Conservation (phyloP, 2,797 vertebrate genomes). For the Sebastes nivosus region DNA sequence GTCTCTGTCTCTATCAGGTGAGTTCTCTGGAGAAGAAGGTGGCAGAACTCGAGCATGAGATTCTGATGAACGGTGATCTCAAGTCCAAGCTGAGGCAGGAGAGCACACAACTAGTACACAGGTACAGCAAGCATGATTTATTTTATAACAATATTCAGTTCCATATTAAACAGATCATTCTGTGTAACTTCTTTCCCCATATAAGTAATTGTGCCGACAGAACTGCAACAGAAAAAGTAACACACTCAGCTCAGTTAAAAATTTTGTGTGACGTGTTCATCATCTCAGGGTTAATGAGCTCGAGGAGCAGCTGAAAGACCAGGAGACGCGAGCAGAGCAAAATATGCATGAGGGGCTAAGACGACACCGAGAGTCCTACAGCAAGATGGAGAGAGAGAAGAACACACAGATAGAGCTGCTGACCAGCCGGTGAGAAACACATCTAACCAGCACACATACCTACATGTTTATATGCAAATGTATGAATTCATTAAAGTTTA, state of each 20-base stretch:
- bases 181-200: neutral
- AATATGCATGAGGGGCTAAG: slow-evolving; percentile 86
- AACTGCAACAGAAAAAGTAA: neutral
- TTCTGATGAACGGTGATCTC: slow-evolving; percentile 87
- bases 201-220: neutral
- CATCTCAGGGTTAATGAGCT: slow-evolving; percentile 90
- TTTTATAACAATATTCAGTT: neutral
- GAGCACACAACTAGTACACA: slow-evolving; percentile 95
- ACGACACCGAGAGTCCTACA: slow-evolving; percentile 89
- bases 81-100: slow-evolving; percentile 96
- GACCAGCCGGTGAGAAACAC: slow-evolving; percentile 84
- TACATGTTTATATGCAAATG: neutral
- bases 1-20: slow-evolving; percentile 78
- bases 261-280: neutral
- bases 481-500: neutral
- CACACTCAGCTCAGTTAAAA: neutral
- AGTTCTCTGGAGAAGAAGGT: slow-evolving; percentile 93
- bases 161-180: neutral
- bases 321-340: slow-evolving; percentile 90
- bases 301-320: slow-evolving; percentile 96
- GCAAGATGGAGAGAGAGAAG: slow-evolving; percentile 92
- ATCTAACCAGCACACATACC: neutral
- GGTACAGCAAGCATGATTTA: slow-evolving; percentile 74
- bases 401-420: slow-evolving; percentile 91
- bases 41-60: slow-evolving; percentile 93